Base-by-base conservation (phyloP, 2,888 invertebrate species). In the Orthonevra nobilis region DNA sequence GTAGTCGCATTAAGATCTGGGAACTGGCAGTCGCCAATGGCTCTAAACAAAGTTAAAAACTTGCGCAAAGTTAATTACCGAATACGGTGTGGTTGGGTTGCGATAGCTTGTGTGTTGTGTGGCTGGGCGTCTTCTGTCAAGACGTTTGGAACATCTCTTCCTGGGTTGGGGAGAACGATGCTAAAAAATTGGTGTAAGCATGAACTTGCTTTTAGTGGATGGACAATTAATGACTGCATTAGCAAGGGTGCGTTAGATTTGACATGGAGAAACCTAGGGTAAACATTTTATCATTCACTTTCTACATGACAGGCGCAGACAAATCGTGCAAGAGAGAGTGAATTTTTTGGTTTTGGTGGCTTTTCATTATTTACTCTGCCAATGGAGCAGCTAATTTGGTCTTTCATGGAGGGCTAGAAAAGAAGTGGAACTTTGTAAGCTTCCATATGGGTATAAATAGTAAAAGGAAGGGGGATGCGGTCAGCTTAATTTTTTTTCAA, bases 211-310 rank as follows among this genome's bases (percentile, higher is more conserved):
- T 10, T 28, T 7, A 32, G 19, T 44, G 20, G 19, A 23, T 12
- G 26, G 32, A 52, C 26, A 52, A 64, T 70, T n/a, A n/a, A n/a
- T n/a, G n/a, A n/a, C n/a, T n/a, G n/a, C n/a, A n/a, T n/a, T 70
- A 64, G 28, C 77, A 77, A 20, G 70, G 72, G 72, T 77, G 72
- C 72, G 72, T 72, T 72, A 63, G 19, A 38, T 58, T 32, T 63
- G 15, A 50, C 40, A 36, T 56, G 40, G 77, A 28, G 69, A 58
- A 69, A 68, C 48, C 3, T 12, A 26, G 58, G 36, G 48, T 46
- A 66, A 46, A 56, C 38, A 56, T 28, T 17, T n/a, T n/a, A 36
- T 20, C n/a, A 23, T 54, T 58, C 38, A 23, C 69, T 69, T 69
- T 69, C 69, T 69, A 30, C 14, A 12, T 26, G 40, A 32, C 3